phyloP scores from a whole-genome alignment of 2,113 vertebrate species.

The Lates calcarifer region DNA sequence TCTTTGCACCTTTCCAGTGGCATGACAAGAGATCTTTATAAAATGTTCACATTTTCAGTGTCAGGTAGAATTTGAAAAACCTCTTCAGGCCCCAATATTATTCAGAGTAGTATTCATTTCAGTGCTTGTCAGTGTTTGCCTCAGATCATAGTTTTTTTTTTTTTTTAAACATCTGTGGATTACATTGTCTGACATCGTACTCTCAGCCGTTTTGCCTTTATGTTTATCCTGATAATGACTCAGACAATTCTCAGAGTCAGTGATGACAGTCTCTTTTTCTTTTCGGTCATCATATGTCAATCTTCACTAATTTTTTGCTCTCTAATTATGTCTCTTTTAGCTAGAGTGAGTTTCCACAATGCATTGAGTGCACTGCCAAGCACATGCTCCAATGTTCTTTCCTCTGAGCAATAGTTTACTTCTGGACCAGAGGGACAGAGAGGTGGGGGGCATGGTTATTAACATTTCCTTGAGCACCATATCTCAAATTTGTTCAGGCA shows the following conservation, averaged over 20 bases:
- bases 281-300: neutral
- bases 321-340: conserved; percentile 50
- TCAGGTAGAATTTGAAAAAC: conserved; percentile 23
- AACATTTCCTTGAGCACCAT: conserved; percentile 47
- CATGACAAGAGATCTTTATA: neutral
- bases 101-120: conserved; percentile 6
- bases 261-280: neutral
- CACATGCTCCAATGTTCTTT: conserved; percentile 30
- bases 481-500: conserved; percentile 34
- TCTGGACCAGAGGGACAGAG: neutral
- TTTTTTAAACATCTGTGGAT: conserved; percentile 19
- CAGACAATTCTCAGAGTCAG: neutral
- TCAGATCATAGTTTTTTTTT: conserved; percentile 23
- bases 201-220: neutral
- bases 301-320: conserved; percentile 6
- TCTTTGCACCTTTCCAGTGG: neutral
- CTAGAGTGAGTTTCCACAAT: conserved; percentile 33
- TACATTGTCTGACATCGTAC: conserved; percentile 11
- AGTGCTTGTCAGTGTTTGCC: conserved; percentile 15
- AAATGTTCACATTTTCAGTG: conserved; percentile 15
- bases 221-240: conserved; percentile 4
- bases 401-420: conserved; percentile 14
- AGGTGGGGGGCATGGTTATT: conserved; percentile 25
- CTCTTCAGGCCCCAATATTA: conserved; percentile 13
- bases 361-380: conserved; percentile 7